Conservation (phyloP, 2,888 invertebrate genomes). For the Drosophila setosimentum region DNA sequence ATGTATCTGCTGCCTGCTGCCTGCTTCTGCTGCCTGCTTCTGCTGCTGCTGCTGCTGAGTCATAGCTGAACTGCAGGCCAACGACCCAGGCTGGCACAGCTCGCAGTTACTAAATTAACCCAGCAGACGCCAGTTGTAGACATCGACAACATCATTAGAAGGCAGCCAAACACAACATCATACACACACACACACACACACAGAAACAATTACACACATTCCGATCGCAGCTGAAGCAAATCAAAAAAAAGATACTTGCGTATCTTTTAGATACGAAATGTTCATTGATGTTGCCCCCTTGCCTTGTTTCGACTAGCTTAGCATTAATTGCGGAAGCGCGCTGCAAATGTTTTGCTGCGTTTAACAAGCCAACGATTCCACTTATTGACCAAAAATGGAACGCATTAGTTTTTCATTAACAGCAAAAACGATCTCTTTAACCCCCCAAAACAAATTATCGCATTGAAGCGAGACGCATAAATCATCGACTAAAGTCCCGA, state of each 20-base stretch:
- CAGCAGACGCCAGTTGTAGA: slow-evolving; percentile 61
- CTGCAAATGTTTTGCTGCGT: slow-evolving; percentile 73
- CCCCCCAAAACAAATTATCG: background rate
- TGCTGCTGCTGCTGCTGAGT: slow-evolving; percentile 56
- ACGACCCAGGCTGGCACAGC: slow-evolving; percentile 61
- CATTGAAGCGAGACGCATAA: slow-evolving; percentile 62
- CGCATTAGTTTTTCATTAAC: slow-evolving; percentile 50
- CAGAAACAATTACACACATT: slow-evolving; percentile 4
- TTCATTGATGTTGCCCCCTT: slow-evolving; percentile 29
- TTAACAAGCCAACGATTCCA: slow-evolving; percentile 52
- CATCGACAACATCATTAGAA: slow-evolving; percentile 72
- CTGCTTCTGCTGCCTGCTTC: slow-evolving; percentile 38
- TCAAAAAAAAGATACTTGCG: slow-evolving; percentile 34
- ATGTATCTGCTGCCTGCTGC: slow-evolving; percentile 15
- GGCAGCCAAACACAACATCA: slow-evolving; percentile 27
- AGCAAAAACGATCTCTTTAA: slow-evolving; percentile 1
- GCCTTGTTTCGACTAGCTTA: background rate
- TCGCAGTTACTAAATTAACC: slow-evolving; percentile 59
- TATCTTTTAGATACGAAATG: slow-evolving; percentile 34
- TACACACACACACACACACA: slow-evolving; percentile 6
- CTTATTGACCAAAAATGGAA: slow-evolving; percentile 39
- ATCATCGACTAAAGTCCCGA: slow-evolving; percentile 29
- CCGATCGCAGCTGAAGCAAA: slow-evolving; percentile 23
- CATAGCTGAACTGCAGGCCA: slow-evolving; percentile 72
- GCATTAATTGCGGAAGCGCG: slow-evolving; percentile 70